phyloP scores from a whole-genome alignment of 2,113 vertebrate genomes.

The Leptosomus discolor region DNA sequence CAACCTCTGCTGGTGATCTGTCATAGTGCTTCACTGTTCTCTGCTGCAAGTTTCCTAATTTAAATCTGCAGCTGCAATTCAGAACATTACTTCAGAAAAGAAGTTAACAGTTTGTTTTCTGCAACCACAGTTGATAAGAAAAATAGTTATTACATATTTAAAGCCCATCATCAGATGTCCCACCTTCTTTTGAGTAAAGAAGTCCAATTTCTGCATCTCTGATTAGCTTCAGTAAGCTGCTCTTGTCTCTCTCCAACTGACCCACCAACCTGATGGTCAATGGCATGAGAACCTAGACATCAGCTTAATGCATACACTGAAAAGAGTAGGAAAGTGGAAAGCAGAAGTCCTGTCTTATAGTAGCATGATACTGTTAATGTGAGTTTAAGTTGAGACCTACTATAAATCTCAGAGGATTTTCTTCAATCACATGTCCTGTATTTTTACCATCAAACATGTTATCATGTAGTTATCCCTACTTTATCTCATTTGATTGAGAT shows the following conservation, averaged over 20 bases:
- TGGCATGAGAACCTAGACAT: not conserved
- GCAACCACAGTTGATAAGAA: not conserved
- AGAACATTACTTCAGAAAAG: not conserved
- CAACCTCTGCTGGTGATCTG: not conserved
- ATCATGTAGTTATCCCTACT: not conserved
- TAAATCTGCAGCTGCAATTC: not conserved
- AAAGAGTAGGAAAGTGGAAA: not conserved
- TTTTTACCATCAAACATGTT: not conserved
- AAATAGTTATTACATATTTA: not conserved
- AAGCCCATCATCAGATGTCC: not conserved
- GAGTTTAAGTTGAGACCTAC: not conserved
- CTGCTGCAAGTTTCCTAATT: not conserved
- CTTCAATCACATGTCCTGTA: not conserved
- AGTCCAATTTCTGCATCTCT: not conserved
- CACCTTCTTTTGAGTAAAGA: not conserved
- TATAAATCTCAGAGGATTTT: not conserved
- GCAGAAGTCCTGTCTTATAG: not conserved
- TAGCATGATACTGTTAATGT: not conserved
- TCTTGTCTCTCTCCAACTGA: not conserved
- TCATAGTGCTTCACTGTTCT: not conserved
- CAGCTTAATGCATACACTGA: not conserved
- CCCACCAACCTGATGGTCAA: not conserved
- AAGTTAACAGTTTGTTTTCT: not conserved
- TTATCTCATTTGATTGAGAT: not conserved
- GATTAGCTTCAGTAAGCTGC: not conserved